Evolutionary conservation across 2,888 invertebrate genomes (phyloP).

Genomic region (Galeopsomyia nigrocyanea): DNA sequence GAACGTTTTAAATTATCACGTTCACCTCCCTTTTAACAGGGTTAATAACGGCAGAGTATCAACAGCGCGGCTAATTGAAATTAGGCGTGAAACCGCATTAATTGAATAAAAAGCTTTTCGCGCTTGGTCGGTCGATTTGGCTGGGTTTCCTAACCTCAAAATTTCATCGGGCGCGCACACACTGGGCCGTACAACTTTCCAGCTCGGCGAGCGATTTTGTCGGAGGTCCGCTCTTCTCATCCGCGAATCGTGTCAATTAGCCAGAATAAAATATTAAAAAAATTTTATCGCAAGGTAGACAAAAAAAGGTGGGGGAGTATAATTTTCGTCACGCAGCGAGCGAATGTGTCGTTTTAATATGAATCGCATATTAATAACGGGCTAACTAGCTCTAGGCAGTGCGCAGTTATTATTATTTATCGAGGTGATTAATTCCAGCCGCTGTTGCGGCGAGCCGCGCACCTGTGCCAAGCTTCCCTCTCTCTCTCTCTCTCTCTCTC

Average conservation of each 20-base stretch:
- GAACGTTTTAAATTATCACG: no score
- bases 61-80: no score
- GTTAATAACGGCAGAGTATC: no score
- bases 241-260: slow-evolving; percentile 1
- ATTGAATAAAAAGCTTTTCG: not conserved
- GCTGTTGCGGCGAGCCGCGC: slow-evolving; percentile 60
- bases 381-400: slow-evolving; percentile 54
- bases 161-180: slow-evolving; percentile 16
- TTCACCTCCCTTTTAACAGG: no score
- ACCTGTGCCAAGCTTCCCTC: slow-evolving; percentile 41
- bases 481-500: not conserved
- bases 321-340: slow-evolving; percentile 52
- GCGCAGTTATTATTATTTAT: slow-evolving; percentile 66
- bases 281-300: no score
- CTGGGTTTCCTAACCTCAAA: not conserved
- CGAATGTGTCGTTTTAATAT: slow-evolving; percentile 64
- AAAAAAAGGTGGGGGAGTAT: slow-evolving; percentile 28
- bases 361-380: slow-evolving; percentile 68
- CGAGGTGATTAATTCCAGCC: slow-evolving; percentile 65
- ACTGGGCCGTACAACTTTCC: slow-evolving; percentile 4
- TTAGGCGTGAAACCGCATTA: no score
- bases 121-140: slow-evolving; percentile 4
- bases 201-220: not conserved
- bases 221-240: not conserved
- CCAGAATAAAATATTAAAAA: not conserved